Conservation (phyloP, 2,797 vertebrate species). For the Rallus crepitans region DNA sequence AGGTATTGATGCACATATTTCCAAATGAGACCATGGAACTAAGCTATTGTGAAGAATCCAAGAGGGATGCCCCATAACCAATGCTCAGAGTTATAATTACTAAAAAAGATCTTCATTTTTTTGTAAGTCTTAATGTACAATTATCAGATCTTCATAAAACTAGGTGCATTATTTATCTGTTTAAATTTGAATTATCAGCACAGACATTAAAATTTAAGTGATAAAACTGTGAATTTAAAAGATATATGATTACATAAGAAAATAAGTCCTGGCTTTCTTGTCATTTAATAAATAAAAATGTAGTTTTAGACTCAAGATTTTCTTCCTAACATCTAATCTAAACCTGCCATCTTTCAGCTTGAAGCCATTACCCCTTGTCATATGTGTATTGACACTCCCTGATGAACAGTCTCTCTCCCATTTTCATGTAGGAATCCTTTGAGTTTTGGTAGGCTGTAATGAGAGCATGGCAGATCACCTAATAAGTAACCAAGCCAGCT, state of each 20-base stretch:
- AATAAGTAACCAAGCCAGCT: background rate
- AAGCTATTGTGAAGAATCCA: background rate
- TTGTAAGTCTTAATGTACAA: background rate
- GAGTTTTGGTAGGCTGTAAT: background rate
- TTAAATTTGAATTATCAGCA: background rate
- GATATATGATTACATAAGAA: background rate
- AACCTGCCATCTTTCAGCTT: too few relatives aligned
- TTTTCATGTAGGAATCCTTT: too few relatives aligned
- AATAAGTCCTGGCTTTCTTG: background rate
- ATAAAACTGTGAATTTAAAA: background rate
- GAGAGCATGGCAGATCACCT: background rate
- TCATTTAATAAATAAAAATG: background rate
- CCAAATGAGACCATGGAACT: background rate
- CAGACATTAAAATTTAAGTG: background rate
- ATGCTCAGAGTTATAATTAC: background rate
- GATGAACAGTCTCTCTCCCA: too few relatives aligned
- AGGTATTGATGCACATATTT: background rate
- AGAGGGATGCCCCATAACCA: background rate
- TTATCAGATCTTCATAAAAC: constrained; percentile 1
- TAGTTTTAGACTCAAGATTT: background rate
- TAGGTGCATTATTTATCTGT: background rate
- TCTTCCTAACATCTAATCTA: too few relatives aligned
- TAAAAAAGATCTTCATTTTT: background rate
- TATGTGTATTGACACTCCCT: too few relatives aligned
- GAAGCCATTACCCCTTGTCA: too few relatives aligned